Evolutionary conservation across 2,888 invertebrate genomes (phyloP).

Genomic region (Rhamphomyia laevipes): DNA sequence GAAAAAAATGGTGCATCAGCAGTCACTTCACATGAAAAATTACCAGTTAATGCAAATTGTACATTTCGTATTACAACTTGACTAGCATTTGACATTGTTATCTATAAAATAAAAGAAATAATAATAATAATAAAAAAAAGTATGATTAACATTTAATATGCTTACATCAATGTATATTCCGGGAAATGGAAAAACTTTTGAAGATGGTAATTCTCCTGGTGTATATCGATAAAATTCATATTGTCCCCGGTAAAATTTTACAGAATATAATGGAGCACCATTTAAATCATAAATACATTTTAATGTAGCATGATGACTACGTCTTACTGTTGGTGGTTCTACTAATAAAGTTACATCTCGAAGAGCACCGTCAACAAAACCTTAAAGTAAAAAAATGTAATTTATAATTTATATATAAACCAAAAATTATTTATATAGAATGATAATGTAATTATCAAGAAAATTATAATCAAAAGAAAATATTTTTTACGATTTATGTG

Average conservation of each 20-base stretch:
- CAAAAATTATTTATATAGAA: too few relatives aligned
- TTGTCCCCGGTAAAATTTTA: constrained; percentile 77
- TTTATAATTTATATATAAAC: too few relatives aligned
- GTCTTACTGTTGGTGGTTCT: constrained; percentile 55
- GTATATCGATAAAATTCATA: constrained; percentile 77
- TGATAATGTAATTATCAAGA: too few relatives aligned
- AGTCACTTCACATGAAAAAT: constrained; percentile 70
- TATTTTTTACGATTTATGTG: too few relatives aligned
- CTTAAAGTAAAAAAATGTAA: constrained; percentile 24
- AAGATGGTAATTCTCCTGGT: constrained; percentile 59
- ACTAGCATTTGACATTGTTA: constrained; percentile 57
- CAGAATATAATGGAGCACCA: constrained; percentile 63
- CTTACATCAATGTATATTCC: constrained; percentile 75
- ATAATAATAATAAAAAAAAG: background rate
- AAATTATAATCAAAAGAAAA: too few relatives aligned
- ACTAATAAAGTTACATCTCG: constrained; percentile 60
- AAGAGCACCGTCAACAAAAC: constrained; percentile 49
- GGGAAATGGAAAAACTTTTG: constrained; percentile 59
- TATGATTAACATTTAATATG: too few relatives aligned
- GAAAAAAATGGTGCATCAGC: constrained; percentile 59
- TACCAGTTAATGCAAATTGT: constrained; percentile 58
- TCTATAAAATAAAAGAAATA: constrained; percentile 41
- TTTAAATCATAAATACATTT: constrained; percentile 68
- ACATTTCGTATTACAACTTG: constrained; percentile 60
- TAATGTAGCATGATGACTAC: constrained; percentile 54